Evolutionary conservation across 2,113 vertebrate species (phyloP).

Genomic region (Chamaetylas fuelleborni): DNA sequence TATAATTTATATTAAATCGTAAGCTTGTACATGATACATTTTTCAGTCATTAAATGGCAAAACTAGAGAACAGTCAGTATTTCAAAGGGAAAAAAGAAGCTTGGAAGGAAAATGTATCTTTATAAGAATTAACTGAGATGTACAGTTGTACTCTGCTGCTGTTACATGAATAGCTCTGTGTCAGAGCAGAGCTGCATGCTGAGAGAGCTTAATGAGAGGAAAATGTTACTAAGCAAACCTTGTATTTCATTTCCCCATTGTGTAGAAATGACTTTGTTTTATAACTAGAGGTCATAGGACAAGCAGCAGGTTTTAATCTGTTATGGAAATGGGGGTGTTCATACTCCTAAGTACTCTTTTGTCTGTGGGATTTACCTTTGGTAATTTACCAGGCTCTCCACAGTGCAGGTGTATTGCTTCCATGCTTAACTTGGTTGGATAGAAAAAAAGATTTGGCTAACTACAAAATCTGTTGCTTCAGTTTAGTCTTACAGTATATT

Average conservation of each 20-base stretch:
- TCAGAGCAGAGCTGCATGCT: conserved; percentile 59
- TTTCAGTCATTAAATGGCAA: conserved; percentile 20
- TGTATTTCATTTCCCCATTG: conserved; percentile 51
- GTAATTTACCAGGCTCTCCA: background rate
- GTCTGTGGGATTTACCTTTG: background rate
- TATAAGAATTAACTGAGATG: conserved; percentile 3
- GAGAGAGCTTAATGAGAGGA: conserved; percentile 66
- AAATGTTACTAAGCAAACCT: conserved; percentile 15
- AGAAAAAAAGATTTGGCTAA: conserved; percentile 4
- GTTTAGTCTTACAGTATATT: conserved; percentile 59
- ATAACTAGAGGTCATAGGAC: conserved; percentile 18
- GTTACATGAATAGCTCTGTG: conserved; percentile 41
- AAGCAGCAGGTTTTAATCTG: background rate
- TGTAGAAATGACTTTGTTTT: conserved; percentile 38
- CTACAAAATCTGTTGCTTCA: conserved; percentile 42
- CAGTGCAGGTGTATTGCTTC: conserved; percentile 2
- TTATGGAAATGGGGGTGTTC: background rate
- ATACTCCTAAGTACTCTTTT: background rate
- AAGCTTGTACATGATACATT: background rate
- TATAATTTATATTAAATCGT: background rate
- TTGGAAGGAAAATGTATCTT: background rate
- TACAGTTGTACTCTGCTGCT: conserved; percentile 49
- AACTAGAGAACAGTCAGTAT: background rate
- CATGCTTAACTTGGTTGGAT: background rate
- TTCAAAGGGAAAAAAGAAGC: background rate